phyloP scores from a whole-genome alignment of 2,888 invertebrate species.

The Rotaria socialis region DNA sequence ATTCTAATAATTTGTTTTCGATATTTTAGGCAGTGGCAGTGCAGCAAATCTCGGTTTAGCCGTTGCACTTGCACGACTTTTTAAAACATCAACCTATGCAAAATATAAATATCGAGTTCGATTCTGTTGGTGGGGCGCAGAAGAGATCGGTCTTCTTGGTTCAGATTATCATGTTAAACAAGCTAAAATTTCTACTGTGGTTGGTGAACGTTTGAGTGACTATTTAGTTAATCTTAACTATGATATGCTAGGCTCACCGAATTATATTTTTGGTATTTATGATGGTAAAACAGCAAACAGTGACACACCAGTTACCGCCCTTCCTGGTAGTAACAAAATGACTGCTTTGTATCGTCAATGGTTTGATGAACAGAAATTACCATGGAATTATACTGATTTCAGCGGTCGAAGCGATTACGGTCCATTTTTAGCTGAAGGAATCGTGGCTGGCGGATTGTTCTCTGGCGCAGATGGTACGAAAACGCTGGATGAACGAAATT shows the following conservation, averaged over 20 bases:
- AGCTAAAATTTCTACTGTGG: background rate
- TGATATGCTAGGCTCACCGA: constrained; percentile 1
- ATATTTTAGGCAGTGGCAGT: constrained; percentile 1
- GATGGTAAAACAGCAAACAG: background rate
- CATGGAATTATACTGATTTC: background rate
- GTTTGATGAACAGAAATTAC: background rate
- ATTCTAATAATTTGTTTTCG: background rate
- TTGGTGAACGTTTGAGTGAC: background rate
- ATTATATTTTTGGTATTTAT: constrained; percentile 32
- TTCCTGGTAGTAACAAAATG: background rate
- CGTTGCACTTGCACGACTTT: background rate
- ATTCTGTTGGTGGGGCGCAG: constrained; percentile 28
- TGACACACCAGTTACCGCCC: background rate
- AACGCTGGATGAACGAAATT: background rate
- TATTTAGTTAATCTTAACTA: constrained; percentile 1
- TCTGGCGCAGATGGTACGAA: background rate
- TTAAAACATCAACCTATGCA: background rate
- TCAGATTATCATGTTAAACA: background rate
- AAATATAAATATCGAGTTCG: constrained; percentile 23
- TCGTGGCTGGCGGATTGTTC: background rate
- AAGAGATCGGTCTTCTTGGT: background rate
- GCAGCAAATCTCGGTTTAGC: constrained; percentile 19
- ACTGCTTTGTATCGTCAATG: background rate
- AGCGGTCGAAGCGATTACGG: constrained; percentile 35
- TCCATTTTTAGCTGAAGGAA: constrained; percentile 15